Evolutionary conservation across 2,888 invertebrate genomes (phyloP).

Genomic region (Rhimphoctona megacephalus): DNA sequence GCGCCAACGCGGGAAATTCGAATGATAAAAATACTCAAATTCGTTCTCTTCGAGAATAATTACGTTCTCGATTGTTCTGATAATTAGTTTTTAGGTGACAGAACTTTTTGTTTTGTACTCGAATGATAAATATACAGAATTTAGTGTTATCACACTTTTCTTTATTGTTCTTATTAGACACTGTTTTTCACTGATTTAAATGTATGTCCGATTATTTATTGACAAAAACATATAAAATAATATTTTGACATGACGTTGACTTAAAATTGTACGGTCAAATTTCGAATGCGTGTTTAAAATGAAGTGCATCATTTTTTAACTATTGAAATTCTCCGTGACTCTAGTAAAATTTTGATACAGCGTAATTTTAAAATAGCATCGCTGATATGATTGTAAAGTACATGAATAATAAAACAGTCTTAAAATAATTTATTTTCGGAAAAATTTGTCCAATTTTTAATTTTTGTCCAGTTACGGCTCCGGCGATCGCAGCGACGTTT

Average conservation of each 20-base stretch:
- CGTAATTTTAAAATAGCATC: neutral
- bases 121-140: neutral
- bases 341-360: neutral
- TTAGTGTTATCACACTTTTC: neutral
- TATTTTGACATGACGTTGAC: neutral
- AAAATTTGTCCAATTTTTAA: neutral
- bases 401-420: neutral
- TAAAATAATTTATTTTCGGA: neutral
- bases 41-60: neutral
- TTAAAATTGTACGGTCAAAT: no score
- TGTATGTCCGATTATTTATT: neutral
- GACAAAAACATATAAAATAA: neutral
- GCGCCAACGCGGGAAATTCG: neutral
- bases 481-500: slow-evolving; percentile 1
- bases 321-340: neutral
- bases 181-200: neutral
- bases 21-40: neutral
- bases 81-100: neutral
- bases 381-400: neutral
- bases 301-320: neutral
- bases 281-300: neutral
- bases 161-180: neutral
- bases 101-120: neutral
- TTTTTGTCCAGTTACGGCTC: slow-evolving; percentile 5
- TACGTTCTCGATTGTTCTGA: neutral